Evolutionary conservation across 1,140 invertebrate species (phyloP).

Genomic region (Phocides pigmalion): DNA sequence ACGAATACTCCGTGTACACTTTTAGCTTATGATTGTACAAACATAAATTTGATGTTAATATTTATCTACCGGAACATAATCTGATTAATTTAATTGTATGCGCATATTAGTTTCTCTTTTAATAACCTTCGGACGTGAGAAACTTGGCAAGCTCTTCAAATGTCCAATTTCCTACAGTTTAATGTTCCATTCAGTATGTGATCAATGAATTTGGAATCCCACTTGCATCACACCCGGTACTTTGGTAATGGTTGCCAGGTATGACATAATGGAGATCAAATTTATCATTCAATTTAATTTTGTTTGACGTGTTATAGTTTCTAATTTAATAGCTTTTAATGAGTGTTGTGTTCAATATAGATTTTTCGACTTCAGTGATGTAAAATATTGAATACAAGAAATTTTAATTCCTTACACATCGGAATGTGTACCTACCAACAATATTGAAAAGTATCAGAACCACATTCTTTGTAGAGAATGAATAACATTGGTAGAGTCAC

Average conservation of each 20-base stretch:
- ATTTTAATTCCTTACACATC: too few relatives aligned
- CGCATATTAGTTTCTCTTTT: conserved; percentile 29
- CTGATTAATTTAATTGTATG: conserved; percentile 16
- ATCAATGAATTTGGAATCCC: conserved; percentile 18
- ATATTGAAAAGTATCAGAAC: too few relatives aligned
- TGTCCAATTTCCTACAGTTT: background rate
- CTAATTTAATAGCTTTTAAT: too few relatives aligned
- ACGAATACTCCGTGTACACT: too few relatives aligned
- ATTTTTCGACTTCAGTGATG: too few relatives aligned
- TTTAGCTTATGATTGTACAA: too few relatives aligned
- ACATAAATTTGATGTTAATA: too few relatives aligned
- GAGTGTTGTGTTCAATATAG: too few relatives aligned
- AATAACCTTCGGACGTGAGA: conserved; percentile 28
- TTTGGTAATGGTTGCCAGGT: conserved; percentile 5
- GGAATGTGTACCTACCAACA: too few relatives aligned
- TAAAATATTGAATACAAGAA: too few relatives aligned
- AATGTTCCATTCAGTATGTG: conserved; percentile 25
- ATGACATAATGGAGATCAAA: conserved; percentile 14
- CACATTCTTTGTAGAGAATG: too few relatives aligned
- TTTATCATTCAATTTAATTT: conserved; percentile 9
- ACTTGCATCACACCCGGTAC: background rate
- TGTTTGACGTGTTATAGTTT: background rate
- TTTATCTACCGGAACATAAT: background rate
- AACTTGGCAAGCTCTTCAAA: conserved; percentile 20
- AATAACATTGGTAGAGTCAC: too few relatives aligned